Evolutionary conservation across 2,113 vertebrate species (phyloP).

Genomic region (Vanacampus margaritifer): DNA sequence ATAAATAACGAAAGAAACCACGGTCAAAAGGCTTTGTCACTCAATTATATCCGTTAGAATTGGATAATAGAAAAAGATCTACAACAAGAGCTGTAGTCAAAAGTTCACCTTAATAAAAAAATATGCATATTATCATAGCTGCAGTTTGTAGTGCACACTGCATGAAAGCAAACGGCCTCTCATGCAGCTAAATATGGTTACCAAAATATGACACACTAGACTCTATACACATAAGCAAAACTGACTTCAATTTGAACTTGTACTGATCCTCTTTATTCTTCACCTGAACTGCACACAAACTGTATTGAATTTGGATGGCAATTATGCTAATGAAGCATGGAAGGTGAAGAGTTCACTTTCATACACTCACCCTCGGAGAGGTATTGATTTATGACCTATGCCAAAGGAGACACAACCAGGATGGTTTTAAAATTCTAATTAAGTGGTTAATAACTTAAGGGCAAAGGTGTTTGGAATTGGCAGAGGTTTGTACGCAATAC

Average conservation of each 20-base stretch:
- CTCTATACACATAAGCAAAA: not conserved
- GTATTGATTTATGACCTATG: conserved; percentile 23
- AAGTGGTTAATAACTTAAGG: too few species aligned
- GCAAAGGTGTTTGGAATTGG: too few species aligned
- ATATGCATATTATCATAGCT: too few species aligned
- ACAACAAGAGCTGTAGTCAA: too few species aligned
- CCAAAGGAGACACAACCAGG: too few species aligned
- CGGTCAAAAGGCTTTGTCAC: too few species aligned
- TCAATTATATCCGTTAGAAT: not conserved
- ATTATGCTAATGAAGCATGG: not conserved
- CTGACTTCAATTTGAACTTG: not conserved
- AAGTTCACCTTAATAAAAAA: not conserved
- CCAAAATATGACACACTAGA: not conserved
- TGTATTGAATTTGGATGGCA: not conserved
- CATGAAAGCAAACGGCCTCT: not conserved
- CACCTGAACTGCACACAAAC: not conserved
- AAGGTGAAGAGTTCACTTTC: not conserved
- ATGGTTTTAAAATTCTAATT: too few species aligned
- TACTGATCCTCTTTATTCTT: not conserved
- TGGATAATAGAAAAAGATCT: not conserved
- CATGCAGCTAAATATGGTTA: too few species aligned
- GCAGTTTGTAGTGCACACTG: not conserved
- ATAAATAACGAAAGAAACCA: not conserved
- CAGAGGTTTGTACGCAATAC: too few species aligned
- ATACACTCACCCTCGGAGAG: not conserved